Base-by-base conservation (phyloP, 2,113 vertebrate species). In the Pardalotus punctatus region DNA sequence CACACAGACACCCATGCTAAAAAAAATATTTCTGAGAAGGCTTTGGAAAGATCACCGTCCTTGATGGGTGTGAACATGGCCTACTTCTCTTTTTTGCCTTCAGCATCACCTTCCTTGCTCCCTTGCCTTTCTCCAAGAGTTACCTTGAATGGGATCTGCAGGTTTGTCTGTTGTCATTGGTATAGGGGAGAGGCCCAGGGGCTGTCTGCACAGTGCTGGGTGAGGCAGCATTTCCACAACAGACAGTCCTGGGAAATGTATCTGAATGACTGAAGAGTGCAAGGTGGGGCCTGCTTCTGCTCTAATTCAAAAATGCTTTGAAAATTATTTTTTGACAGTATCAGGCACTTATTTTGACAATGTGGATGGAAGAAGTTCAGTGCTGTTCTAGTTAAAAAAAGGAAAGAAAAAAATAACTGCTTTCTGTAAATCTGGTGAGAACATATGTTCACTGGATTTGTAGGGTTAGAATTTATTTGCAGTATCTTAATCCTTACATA, bases 371-470 rank as follows among this genome's bases (percentile, higher is more conserved):
- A 67, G 70, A 83, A 91, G 70, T 53, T 69, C 76, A 84, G 76
- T 58, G 27, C 82, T 83, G 82, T 92, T 91, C 90, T 93, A 53
- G 71, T 83, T 86, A 7, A 60, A 91, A 88, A 91, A 88, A 42
- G 42, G 42, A 53, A 76, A 43, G 25, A 58, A 91, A 91, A 91
- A 96, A 97, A 94, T 50, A 94, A 84, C 84, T 38, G 36, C 87
- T 85, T 81, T 88, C 74, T 3, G 12, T 88, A 86, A 94, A 92
- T 92, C 56, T 84, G 86, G 85, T 79, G 90, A 67, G 86, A 86
- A 73, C 92, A 87, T 93, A 92, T 71, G 92, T 69, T 96, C 29
- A 1, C 72, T 78, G 45, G 86, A 90, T 90, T 88, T 70, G 57
- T 53, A 50, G 64, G 88, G 40, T 86, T 93, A 72, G 76, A 88